Evolutionary conservation across 2,797 vertebrate genomes (phyloP).

Genomic region (Periparus ater): DNA sequence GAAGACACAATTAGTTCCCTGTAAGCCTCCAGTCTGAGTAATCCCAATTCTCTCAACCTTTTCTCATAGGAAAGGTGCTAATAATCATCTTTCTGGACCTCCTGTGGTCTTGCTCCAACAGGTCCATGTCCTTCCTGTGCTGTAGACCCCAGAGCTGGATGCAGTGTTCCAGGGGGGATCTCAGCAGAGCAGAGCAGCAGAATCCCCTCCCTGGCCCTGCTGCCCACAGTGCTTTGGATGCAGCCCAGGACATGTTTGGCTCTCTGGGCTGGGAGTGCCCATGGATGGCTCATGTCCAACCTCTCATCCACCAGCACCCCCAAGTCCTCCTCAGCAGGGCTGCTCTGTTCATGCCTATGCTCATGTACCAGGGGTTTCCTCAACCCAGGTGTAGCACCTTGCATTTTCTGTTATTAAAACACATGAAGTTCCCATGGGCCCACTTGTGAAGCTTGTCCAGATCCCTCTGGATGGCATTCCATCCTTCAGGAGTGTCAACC

Average conservation of each 20-base stretch:
- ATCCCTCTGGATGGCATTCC: neutral
- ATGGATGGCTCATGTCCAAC: neutral
- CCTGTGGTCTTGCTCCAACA: neutral
- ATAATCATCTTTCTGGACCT: neutral
- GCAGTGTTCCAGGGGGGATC: rapidly evolving
- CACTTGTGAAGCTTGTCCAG: neutral
- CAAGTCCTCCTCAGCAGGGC: neutral
- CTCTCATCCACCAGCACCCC: neutral
- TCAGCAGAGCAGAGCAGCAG: neutral
- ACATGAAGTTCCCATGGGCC: neutral
- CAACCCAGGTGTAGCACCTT: neutral
- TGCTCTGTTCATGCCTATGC: neutral
- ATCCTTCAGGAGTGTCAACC: neutral
- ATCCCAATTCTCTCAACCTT: neutral
- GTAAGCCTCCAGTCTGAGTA: neutral
- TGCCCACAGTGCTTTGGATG: rapidly evolving
- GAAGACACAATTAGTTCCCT: neutral
- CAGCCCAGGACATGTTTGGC: rapidly evolving
- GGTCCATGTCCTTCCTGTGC: too few species aligned
- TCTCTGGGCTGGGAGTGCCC: neutral
- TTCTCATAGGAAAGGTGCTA: neutral
- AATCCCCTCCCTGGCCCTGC: neutral
- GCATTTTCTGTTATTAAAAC: neutral
- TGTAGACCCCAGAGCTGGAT: neutral
- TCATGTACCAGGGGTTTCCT: neutral